Percentiles rank a stretch among this genome's conserved stretches.
These are phyloP conservation scores for Lethrus apterus DNA, from an alignment of 1,140 invertebrate species.

Conservation along the genomic window DNA sequence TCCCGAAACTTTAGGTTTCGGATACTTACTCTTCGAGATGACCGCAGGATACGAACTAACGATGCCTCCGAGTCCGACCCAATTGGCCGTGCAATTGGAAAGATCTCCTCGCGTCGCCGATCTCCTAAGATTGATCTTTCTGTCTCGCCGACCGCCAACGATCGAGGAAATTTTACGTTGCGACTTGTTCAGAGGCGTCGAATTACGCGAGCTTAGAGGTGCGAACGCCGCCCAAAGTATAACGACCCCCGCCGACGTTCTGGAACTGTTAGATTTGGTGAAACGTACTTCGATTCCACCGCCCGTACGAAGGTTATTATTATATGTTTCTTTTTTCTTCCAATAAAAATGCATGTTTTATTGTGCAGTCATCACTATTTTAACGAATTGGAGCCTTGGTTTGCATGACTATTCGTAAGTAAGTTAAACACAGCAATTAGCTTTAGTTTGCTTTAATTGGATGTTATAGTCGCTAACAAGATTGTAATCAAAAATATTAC, in stretches of 20 bases:
- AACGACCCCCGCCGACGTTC: constrained; percentile 25
- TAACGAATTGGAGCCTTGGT: constrained; percentile 32
- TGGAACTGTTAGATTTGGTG: constrained; percentile 31
- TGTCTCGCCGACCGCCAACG: constrained; percentile 56
- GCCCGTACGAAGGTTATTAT: constrained; percentile 14
- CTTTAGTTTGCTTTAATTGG: not conserved
- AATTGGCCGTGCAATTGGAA: constrained; percentile 62
- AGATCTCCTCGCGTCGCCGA: constrained; percentile 71
- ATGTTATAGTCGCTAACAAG: too few species aligned
- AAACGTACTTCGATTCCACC: constrained; percentile 2
- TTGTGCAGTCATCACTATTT: constrained; percentile 29
- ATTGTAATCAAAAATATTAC: too few species aligned
- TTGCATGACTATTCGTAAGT: constrained; percentile 28
- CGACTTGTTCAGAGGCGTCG: constrained; percentile 80
- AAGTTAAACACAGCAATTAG: not conserved
- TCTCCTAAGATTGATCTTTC: constrained; percentile 75
- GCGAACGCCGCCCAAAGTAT: constrained; percentile 27
- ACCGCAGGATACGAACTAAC: constrained; percentile 74
- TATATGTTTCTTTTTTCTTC: constrained; percentile 12
- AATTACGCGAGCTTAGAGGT: constrained; percentile 68
- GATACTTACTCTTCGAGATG: constrained; percentile 85
- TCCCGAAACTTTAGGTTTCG: constrained; percentile 65
- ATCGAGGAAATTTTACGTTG: constrained; percentile 72
- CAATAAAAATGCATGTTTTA: constrained; percentile 15
- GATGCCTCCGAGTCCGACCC: constrained; percentile 60